Conservation (phyloP, 2,113 vertebrate genomes). For the Tachycineta bicolor region DNA sequence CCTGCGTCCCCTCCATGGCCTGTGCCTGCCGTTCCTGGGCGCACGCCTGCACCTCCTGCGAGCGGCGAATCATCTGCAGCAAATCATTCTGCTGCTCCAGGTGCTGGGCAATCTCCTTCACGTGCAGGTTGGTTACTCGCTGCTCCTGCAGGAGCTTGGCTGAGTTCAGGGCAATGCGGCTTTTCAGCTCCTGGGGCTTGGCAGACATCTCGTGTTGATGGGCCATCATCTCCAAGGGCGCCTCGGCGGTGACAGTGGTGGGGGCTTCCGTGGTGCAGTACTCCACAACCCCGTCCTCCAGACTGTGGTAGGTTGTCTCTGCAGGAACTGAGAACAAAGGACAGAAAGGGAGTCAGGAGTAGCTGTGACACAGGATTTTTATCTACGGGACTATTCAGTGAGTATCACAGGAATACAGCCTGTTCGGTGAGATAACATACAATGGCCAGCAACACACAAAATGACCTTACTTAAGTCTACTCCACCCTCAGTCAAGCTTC, state of each 20-base stretch:
- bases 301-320: constrained; percentile 88
- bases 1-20: constrained; percentile 95
- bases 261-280: constrained; percentile 91
- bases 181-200: constrained; percentile 95
- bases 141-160: constrained; percentile 96
- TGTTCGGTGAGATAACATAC: constrained; percentile 54
- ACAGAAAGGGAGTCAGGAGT: constrained; percentile 21
- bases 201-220: constrained; percentile 79
- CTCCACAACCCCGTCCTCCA: constrained; percentile 93
- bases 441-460: background rate
- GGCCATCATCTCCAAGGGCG: constrained; percentile 86
- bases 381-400: constrained; percentile 38
- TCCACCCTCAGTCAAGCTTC: constrained; percentile 31
- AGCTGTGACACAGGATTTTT: background rate
- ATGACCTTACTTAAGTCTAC: constrained; percentile 9
- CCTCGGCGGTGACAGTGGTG: constrained; percentile 74
- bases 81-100: constrained; percentile 94
- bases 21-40: constrained; percentile 96
- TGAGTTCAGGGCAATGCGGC: constrained; percentile 93
- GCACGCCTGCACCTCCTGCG: constrained; percentile 92
- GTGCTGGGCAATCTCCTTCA: constrained; percentile 95
- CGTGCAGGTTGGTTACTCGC: constrained; percentile 92
- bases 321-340: constrained; percentile 74
- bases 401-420: background rate
- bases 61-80: constrained; percentile 93